A percentile compares a stretch with the other conserved stretches of the same genome.
phyloP scores from a whole-genome alignment of 2,888 invertebrate species.

The Lasioglossum morio region DNA sequence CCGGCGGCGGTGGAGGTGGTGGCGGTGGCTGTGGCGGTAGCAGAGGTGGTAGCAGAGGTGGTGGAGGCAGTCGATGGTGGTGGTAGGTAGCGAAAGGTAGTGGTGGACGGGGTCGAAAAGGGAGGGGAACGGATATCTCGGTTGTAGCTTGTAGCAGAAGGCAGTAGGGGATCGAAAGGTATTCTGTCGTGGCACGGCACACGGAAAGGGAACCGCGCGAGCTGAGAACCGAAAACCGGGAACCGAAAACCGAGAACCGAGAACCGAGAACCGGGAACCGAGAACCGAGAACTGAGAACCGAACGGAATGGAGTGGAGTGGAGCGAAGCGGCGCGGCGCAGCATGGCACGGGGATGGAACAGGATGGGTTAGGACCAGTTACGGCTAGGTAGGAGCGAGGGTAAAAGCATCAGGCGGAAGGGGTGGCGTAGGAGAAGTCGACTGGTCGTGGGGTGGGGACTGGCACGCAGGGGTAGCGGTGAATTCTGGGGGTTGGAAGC shows the following conservation, averaged over 20 bases:
- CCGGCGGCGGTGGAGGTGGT: neutral
- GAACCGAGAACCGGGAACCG: neutral
- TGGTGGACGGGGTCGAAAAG: neutral
- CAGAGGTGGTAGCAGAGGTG: constrained; percentile 15
- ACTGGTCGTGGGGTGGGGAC: constrained; percentile 37
- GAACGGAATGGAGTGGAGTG: neutral
- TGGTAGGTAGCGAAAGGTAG: neutral
- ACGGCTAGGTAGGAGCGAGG: constrained; percentile 25
- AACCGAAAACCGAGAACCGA: neutral
- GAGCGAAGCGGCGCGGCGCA: neutral
- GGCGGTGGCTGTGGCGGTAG: constrained; percentile 19
- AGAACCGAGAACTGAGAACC: neutral
- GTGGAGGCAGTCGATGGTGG: neutral
- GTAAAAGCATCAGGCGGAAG: constrained; percentile 8
- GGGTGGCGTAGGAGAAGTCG: constrained; percentile 29
- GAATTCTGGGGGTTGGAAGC: constrained; percentile 79
- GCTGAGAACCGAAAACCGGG: neutral
- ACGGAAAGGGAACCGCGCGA: neutral
- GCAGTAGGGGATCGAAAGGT: constrained; percentile 18
- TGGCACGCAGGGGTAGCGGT: constrained; percentile 60
- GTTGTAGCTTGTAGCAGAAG: constrained; percentile 17
- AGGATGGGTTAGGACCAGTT: neutral
- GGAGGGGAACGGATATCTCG: constrained; percentile 1
- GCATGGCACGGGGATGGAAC: constrained; percentile 13
- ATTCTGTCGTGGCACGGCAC: neutral